These are phyloP conservation scores for Epinotia bilunana DNA, from an alignment of 2,888 invertebrate genomes.

Conservation along the genomic window DNA sequence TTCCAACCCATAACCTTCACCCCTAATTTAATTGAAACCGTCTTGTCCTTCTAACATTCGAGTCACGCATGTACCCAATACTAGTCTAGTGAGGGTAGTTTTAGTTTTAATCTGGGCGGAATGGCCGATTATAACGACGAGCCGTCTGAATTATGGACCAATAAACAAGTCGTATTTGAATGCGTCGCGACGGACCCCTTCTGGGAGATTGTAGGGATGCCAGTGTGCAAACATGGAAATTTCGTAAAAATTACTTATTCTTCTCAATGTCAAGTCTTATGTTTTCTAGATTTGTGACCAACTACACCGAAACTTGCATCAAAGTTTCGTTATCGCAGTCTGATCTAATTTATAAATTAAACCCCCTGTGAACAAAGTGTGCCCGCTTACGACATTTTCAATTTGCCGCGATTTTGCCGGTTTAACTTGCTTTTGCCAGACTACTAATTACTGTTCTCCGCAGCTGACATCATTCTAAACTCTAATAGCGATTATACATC, in stretches of 20 bases:
- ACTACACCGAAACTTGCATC: no score
- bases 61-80: conserved; percentile 58
- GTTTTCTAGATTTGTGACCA: no score
- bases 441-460: no score
- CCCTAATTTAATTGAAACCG: conserved; percentile 41
- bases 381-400: no score
- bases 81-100: conserved; percentile 60
- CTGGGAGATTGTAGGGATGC: background rate
- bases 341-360: no score
- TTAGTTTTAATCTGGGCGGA: conserved; percentile 78
- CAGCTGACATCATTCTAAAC: background rate
- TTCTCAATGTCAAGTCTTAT: no score
- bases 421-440: no score
- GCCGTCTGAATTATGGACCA: conserved; percentile 74
- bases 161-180: conserved; percentile 76
- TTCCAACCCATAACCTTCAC: conserved; percentile 41
- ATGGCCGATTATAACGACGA: conserved; percentile 72
- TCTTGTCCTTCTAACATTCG: conserved; percentile 58
- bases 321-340: no score
- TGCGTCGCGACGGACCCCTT: conserved; percentile 65
- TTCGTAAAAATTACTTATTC: background rate
- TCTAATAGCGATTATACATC: background rate
- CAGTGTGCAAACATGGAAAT: background rate
- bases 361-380: no score
- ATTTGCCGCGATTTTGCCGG: no score